Evolutionary conservation across 1,140 invertebrate genomes (phyloP), one percentile per base, ranked within the genome.

Genomic region (Drosophila pruinosa): DNA sequence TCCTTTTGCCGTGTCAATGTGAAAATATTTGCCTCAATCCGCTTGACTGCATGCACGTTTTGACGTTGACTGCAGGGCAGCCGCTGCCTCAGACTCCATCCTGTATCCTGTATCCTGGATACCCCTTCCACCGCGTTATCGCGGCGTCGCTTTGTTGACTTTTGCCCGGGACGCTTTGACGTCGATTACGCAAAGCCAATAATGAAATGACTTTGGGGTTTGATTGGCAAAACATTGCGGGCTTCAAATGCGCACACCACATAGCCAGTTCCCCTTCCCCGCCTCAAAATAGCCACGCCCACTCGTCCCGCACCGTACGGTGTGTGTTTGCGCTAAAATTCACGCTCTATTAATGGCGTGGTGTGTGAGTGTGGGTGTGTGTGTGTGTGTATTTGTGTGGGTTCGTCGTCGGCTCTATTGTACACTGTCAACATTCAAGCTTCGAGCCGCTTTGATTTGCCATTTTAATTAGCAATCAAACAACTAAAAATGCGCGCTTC

Each of bases 141-240:
- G 28, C 2, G n/a, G 52, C 53, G 26, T 53, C 64, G 47, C 56
- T 80, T 74, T 86, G 67, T 88, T 88, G 82, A 82, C 82, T 88
- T 81, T 86, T 72, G 77, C 64, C 47, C 74, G 75, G 82, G 61
- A 80, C 77, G 82, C 82, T 85, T 85, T 88, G 82, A 86, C 82
- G 83, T 88, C 82, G 83, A 88, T 88, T 89, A 86, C 75, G 77
- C 80, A 89, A 89, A 89, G 86, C 86, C 86, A 89, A 89, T 89
- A 89, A 89, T 89, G 86, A 89, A 86, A 89, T 89, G 86, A 89
- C 86, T 89, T 89, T 89, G 81, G 80, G 82, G 80, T 89, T 88
- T 89, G 86, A 89, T 89, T 89, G 86, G 81, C 80, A 89, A 89
- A 88, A 89, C 72, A 88, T 86, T 86, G 82, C 72, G 82, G 82